These are phyloP conservation scores for Oegoconia quadripuncta DNA, from an alignment of 2,888 invertebrate genomes.

Conservation along the genomic window DNA sequence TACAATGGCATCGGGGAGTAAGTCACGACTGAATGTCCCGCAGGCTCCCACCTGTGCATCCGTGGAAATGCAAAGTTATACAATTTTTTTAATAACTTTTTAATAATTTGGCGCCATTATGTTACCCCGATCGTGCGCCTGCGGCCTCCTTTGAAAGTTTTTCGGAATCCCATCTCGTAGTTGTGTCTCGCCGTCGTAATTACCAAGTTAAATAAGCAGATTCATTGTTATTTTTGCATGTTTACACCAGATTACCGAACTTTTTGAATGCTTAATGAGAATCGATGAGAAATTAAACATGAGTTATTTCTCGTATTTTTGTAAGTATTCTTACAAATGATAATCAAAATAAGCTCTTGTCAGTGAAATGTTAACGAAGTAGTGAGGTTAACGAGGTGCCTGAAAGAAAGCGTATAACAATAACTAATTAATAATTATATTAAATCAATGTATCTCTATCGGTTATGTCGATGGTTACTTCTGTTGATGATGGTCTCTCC, in stretches of 20 bases:
- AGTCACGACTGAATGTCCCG: constrained; percentile 67
- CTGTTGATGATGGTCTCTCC: constrained; percentile 13
- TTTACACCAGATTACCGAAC: neutral
- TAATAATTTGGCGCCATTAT: constrained; percentile 58
- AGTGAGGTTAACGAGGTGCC: too few relatives aligned
- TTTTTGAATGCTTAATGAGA: neutral
- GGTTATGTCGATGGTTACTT: constrained; percentile 38
- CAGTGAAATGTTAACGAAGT: too few relatives aligned
- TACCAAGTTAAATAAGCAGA: too few relatives aligned
- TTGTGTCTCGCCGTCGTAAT: too few relatives aligned
- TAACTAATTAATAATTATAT: too few relatives aligned
- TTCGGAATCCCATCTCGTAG: constrained; percentile 22
- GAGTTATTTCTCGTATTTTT: constrained; percentile 2
- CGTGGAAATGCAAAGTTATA: constrained; percentile 44
- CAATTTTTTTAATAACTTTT: constrained; percentile 36
- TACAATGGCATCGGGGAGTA: constrained; percentile 54
- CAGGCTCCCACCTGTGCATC: constrained; percentile 68
- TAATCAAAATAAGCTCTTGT: too few relatives aligned
- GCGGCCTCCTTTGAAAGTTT: constrained; percentile 34
- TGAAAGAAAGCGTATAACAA: too few relatives aligned
- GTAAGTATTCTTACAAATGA: too few relatives aligned
- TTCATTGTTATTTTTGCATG: neutral
- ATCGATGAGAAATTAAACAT: neutral
- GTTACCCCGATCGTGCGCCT: constrained; percentile 42
- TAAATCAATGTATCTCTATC: constrained; percentile 52